Conservation (phyloP, 92 coral and sea anemone genomes). For the Actinostola sp. region DNA sequence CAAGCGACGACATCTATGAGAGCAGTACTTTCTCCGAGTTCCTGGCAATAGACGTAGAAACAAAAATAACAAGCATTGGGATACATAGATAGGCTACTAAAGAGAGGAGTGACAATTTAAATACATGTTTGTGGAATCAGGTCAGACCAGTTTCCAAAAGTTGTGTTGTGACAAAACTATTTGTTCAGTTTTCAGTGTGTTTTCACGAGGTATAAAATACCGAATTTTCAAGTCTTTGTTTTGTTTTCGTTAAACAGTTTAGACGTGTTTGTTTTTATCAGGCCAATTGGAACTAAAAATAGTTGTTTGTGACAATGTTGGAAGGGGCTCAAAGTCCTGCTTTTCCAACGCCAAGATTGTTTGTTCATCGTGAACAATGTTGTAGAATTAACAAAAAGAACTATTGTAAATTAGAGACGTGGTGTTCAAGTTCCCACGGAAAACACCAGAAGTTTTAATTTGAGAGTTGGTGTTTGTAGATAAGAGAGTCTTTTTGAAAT, state of each 20-base stretch:
- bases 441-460: slow-evolving; percentile 40
- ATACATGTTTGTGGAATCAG: slow-evolving; percentile 14
- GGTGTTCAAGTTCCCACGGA: slow-evolving; percentile 21
- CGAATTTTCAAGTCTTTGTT: slow-evolving; percentile 28
- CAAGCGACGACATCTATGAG: not conserved
- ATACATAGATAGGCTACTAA: slow-evolving; percentile 3
- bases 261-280: slow-evolving; percentile 29
- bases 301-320: slow-evolving; percentile 50
- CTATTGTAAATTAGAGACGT: slow-evolving; percentile 27
- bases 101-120: slow-evolving; percentile 13
- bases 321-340: slow-evolving; percentile 29
- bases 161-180: slow-evolving; percentile 20
- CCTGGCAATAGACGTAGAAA: not conserved
- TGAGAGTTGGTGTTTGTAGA: slow-evolving; percentile 70
- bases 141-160: slow-evolving; percentile 16
- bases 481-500: slow-evolving; percentile 80
- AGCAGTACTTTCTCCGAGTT: slow-evolving; percentile 27
- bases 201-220: slow-evolving; percentile 55
- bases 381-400: not conserved
- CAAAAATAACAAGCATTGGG: not conserved
- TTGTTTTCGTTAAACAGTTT: slow-evolving; percentile 6
- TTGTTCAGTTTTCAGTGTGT: slow-evolving; percentile 20
- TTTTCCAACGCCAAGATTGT: slow-evolving; percentile 1
- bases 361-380: slow-evolving; percentile 21
- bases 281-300: slow-evolving; percentile 19